Evolutionary conservation across 2,888 invertebrate genomes (phyloP), one percentile per base, ranked within the genome.

Genomic region (Nowickia ferox): DNA sequence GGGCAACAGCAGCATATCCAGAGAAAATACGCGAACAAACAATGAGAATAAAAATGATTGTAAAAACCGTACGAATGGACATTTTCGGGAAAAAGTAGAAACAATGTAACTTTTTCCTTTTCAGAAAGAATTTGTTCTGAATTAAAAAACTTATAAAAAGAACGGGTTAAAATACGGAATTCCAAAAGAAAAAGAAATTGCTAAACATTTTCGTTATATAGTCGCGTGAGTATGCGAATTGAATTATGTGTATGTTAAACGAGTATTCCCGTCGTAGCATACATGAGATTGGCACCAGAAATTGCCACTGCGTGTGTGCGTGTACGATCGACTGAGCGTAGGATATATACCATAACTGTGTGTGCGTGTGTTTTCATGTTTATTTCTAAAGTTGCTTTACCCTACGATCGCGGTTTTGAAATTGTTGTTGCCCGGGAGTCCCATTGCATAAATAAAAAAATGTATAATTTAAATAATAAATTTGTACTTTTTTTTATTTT

Each of bases 1-100:
- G 90, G 90, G 88, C 90, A 90, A 84, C 88, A 87, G 72, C 87
- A 88, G 74, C 63, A 85, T 66, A 86, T 80, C 84, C 84, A 88
- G 81, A 87, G 82, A 86, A 87, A 87, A 77, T 88, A 87, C 86
- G 83, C 78, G 82, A 88, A 87, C 71, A 65, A 76, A 74, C 48
- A 80, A 83, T 78, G 63, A 86, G 71, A 69, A 85, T 44, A 59
- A 71, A 75, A 82, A 44, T 76, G 48, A 57, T 69, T 68, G 61
- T 83, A 68, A 77, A 75, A 83, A 85, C 51, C 69, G 22, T 57
- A 63, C 83, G 78, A 85, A 84, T 80, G 76, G 65, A 75, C 55
- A 51, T 65, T 69, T 68, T 78, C 74, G 30, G 72, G 75, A 84
- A 85, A 87, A 81, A 66, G 13, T 17, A 87, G 68, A 57, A 80